A percentile compares a stretch with the other conserved stretches of the same genome.
phyloP scores from a whole-genome alignment of 2,797 vertebrate species.

The Etheostoma nigrum region DNA sequence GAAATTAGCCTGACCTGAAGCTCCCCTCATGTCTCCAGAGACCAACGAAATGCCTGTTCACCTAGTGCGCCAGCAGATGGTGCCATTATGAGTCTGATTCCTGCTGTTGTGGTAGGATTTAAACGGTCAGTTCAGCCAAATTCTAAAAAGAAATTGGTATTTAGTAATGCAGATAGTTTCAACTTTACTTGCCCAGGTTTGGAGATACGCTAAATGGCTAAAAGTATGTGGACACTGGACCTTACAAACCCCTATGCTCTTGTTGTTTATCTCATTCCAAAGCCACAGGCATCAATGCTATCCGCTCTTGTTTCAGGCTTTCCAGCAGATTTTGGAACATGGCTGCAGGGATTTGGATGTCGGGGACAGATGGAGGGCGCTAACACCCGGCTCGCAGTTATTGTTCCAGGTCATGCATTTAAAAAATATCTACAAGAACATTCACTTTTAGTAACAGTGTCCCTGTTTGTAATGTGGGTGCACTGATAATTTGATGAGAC shows the following conservation, averaged over 20 bases:
- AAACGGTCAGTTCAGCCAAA: background rate
- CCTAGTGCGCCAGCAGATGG: constrained; percentile 70
- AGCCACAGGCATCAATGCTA: background rate
- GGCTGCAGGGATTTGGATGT: background rate
- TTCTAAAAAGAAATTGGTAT: background rate
- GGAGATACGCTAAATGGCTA: background rate
- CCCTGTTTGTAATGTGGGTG: background rate
- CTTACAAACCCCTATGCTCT: background rate
- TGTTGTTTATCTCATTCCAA: background rate
- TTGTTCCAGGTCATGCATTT: background rate
- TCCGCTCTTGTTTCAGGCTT: background rate
- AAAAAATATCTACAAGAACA: background rate
- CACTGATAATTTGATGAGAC: background rate
- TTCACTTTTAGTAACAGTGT: background rate
- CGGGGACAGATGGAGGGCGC: background rate
- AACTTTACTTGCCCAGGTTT: background rate
- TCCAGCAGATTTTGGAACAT: background rate
- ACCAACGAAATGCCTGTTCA: background rate
- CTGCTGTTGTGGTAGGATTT: no score
- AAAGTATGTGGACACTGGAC: background rate
- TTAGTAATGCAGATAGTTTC: background rate
- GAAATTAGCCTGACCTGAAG: background rate
- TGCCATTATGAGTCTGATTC: constrained; percentile 9
- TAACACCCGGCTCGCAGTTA: background rate
- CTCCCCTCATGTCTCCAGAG: background rate